A percentile compares a stretch with the other conserved stretches of the same genome.
phyloP scores from a whole-genome alignment of 2,113 vertebrate species.

The Engystomops pustulosus region DNA sequence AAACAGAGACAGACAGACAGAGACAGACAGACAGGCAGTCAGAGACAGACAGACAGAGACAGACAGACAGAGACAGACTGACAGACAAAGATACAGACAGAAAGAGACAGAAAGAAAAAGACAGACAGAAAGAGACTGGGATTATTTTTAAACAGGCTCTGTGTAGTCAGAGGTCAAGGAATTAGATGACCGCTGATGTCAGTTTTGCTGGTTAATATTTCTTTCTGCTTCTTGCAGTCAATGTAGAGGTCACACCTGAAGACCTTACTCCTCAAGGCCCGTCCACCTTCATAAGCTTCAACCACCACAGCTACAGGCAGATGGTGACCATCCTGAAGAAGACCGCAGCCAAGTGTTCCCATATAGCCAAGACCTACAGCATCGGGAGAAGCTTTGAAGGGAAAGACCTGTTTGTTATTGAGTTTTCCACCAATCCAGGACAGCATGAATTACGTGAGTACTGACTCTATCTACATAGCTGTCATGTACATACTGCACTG shows the following conservation, averaged over 20 bases:
- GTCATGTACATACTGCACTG: no score
- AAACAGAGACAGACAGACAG: no score
- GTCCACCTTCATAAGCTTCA: slow-evolving; percentile 84
- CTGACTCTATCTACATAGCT: no score
- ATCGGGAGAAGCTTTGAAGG: slow-evolving; percentile 93
- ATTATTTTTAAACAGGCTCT: no score
- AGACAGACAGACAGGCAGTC: no score
- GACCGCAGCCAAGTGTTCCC: slow-evolving; percentile 85
- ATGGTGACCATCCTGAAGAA: slow-evolving; percentile 87
- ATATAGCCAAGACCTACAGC: slow-evolving; percentile 88
- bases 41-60: no score
- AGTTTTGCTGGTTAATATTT: not conserved
- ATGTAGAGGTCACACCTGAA: slow-evolving; percentile 72
- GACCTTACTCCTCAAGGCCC: slow-evolving; percentile 72
- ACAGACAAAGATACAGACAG: no score
- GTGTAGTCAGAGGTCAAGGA: no score
- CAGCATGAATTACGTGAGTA: slow-evolving; percentile 90
- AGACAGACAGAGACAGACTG: no score
- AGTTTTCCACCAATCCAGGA: slow-evolving; percentile 90
- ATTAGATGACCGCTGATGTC: no score
- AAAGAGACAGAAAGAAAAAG: no score
- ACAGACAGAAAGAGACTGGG: no score
- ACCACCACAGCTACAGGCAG: slow-evolving; percentile 85
- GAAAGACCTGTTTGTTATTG: slow-evolving; percentile 89
- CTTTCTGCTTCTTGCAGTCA: slow-evolving; percentile 68